A percentile compares a stretch with the other conserved stretches of the same genome.
Evolutionary conservation across 2,888 invertebrate species (phyloP).

Genomic region (Tenthredo notha): DNA sequence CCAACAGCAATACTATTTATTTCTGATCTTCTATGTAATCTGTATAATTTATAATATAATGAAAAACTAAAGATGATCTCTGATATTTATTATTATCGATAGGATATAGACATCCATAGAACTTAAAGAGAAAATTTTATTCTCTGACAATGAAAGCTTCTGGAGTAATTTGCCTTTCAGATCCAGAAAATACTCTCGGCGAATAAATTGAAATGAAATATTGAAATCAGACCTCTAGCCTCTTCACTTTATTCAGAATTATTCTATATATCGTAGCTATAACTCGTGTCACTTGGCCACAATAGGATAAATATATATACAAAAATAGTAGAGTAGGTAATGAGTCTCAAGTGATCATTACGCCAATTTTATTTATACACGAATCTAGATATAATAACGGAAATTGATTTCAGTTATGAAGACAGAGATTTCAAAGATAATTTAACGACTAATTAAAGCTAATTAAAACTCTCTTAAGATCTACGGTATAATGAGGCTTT

Average conservation of each 20-base stretch:
- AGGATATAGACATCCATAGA: neutral
- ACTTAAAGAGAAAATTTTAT: neutral
- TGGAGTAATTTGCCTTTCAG: neutral
- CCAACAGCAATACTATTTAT: neutral
- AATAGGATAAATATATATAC: neutral
- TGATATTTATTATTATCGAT: neutral
- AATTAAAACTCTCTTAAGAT: neutral
- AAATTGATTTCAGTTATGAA: conserved; percentile 35
- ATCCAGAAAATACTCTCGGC: neutral
- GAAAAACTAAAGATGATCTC: neutral
- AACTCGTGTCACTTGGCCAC: no score
- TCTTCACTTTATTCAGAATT: neutral
- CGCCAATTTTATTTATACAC: neutral
- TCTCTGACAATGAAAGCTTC: neutral
- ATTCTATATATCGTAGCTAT: conserved; percentile 1
- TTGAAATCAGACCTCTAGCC: conserved; percentile 15
- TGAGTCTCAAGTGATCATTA: conserved; percentile 21
- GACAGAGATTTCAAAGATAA: conserved; percentile 13
- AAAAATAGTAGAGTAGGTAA: neutral
- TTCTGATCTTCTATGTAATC: neutral
- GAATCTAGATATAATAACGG: neutral
- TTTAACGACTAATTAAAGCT: conserved; percentile 3
- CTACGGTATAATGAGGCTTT: neutral
- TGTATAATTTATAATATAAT: neutral
- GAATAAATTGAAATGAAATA: neutral